Conservation (phyloP, 1,140 invertebrate species). For the Cydia strobilella region DNA sequence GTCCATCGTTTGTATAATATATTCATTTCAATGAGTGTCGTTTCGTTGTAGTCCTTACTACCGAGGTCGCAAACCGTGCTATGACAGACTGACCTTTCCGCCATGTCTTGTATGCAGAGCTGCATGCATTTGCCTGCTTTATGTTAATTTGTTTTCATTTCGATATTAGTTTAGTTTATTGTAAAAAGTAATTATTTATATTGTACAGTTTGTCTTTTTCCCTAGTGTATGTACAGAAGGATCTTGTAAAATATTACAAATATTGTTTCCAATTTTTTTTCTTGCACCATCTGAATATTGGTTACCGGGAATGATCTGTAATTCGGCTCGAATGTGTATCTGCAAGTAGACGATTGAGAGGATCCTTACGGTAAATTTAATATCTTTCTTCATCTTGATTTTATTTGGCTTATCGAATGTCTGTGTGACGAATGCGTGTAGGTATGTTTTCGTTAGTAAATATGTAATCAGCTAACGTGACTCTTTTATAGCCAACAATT, state of each 20-base stretch:
- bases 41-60: conserved; percentile 77
- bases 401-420: conserved; percentile 74
- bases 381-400: conserved; percentile 65
- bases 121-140: conserved; percentile 84
- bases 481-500: conserved; percentile 46
- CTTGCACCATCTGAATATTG: conserved; percentile 88
- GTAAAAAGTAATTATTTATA: conserved; percentile 75
- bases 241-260: conserved; percentile 82
- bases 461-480: conserved; percentile 40
- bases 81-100: conserved; percentile 81
- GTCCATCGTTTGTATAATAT: conserved; percentile 80
- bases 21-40: conserved; percentile 81
- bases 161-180: conserved; percentile 79
- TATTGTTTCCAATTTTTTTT: conserved; percentile 87
- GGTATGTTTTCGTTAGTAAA: conserved; percentile 44
- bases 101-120: conserved; percentile 81
- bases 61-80: conserved; percentile 79
- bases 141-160: conserved; percentile 74
- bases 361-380: conserved; percentile 52
- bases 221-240: conserved; percentile 80
- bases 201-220: conserved; percentile 78
- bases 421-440: conserved; percentile 62
- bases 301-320: conserved; percentile 90
- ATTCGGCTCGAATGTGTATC: conserved; percentile 82
- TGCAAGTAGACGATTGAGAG: conserved; percentile 58